A percentile compares a stretch with the other conserved stretches of the same genome.
Evolutionary conservation across 2,888 invertebrate genomes (phyloP).

Genomic region (Stenchaetothrips biformis): DNA sequence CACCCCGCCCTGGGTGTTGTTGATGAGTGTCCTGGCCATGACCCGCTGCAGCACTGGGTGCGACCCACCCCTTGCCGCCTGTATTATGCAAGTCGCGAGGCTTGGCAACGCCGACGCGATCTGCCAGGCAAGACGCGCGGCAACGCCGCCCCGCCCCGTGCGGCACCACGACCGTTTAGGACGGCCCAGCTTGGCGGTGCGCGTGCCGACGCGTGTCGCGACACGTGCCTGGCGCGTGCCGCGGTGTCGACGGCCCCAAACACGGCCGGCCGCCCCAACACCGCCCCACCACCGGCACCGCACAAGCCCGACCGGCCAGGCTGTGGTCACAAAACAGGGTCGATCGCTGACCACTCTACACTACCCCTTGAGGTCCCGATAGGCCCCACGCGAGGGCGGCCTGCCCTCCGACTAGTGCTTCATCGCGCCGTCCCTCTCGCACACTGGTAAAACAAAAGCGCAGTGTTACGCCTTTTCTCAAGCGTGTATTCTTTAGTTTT

Average conservation of each 20-base stretch:
- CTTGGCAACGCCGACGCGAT: no score
- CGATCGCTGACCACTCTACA: conserved; percentile 7
- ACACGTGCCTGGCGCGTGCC: no score
- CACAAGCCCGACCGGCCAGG: no score
- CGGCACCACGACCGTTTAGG: neutral
- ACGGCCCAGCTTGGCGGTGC: neutral
- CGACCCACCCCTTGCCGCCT: neutral
- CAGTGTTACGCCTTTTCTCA: no score
- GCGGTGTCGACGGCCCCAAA: no score
- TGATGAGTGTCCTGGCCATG: no score
- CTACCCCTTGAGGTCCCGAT: neutral
- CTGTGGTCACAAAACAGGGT: conserved; percentile 9
- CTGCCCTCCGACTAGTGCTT: neutral
- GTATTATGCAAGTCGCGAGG: neutral
- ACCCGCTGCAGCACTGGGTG: neutral
- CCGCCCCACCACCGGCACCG: neutral
- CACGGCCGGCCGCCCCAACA: no score
- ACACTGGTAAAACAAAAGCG: no score
- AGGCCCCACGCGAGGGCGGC: neutral
- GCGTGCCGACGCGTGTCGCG: neutral
- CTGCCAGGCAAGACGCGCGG: neutral
- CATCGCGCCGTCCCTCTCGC: no score
- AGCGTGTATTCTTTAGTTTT: no score
- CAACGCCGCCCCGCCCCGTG: neutral
- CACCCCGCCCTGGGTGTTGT: no score